Evolutionary conservation across 2,888 invertebrate genomes (phyloP).

Genomic region (Drosophila anceps): DNA sequence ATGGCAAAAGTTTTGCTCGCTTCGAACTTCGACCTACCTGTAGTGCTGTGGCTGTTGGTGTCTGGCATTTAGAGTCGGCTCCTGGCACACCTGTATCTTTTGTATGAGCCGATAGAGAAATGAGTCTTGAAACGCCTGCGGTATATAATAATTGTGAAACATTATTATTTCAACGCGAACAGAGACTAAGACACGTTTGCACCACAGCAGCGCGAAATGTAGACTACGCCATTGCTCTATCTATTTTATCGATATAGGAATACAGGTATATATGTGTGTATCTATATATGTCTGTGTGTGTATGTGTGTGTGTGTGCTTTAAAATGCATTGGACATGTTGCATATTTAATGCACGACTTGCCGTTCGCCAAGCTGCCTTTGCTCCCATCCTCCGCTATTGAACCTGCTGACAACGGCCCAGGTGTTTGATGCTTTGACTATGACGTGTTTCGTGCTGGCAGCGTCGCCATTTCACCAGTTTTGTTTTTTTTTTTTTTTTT

Average conservation of each 20-base stretch:
- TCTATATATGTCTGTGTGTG: neutral
- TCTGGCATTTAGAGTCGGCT: conserved; percentile 49
- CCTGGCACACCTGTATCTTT: conserved; percentile 75
- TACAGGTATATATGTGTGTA: neutral
- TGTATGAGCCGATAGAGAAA: conserved; percentile 71
- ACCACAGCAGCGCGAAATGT: conserved; percentile 35
- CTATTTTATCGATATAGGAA: conserved; percentile 74
- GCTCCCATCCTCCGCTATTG: neutral
- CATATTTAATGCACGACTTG: conserved; percentile 71
- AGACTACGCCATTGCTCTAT: conserved; percentile 44
- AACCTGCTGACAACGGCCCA: conserved; percentile 17
- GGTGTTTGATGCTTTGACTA: conserved; percentile 52
- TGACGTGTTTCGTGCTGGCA: conserved; percentile 65
- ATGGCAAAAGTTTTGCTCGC: conserved; percentile 49
- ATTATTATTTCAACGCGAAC: conserved; percentile 44
- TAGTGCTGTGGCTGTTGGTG: conserved; percentile 10
- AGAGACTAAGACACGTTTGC: conserved; percentile 30
- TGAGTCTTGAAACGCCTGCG: conserved; percentile 65
- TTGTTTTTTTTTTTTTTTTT: too few species aligned
- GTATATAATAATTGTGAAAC: conserved; percentile 69
- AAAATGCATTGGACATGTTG: conserved; percentile 74
- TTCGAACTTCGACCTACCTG: conserved; percentile 65
- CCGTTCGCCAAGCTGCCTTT: conserved; percentile 17
- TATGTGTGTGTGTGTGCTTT: conserved; percentile 36
- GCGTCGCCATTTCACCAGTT: conserved; percentile 30